phyloP scores from a whole-genome alignment of 1,140 invertebrate genomes.

The Archegozetes longisetosus region DNA sequence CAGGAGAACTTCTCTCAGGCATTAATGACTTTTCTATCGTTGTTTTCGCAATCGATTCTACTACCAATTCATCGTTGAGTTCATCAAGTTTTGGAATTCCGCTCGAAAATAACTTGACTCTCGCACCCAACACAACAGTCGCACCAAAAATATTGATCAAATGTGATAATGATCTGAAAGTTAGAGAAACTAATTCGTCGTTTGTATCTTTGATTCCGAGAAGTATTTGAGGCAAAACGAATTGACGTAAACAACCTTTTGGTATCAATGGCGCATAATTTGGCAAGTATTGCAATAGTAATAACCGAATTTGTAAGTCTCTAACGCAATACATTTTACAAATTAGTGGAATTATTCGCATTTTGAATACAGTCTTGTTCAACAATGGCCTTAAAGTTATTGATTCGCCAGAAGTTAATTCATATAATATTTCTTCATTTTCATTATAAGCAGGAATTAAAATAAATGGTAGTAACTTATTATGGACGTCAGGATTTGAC shows the following conservation, averaged over 20 bases:
- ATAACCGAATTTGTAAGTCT: constrained; percentile 3
- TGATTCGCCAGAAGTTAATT: constrained; percentile 5
- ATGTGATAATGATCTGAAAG: neutral
- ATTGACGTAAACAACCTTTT: neutral
- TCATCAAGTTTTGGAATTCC: neutral
- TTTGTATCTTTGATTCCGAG: constrained; percentile 10
- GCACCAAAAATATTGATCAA: constrained; percentile 10
- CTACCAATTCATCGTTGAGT: neutral
- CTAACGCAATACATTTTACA: constrained; percentile 10
- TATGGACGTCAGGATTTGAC: neutral
- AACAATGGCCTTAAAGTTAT: constrained; percentile 10
- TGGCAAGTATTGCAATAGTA: constrained; percentile 7
- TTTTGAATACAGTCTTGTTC: neutral
- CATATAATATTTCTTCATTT: neutral
- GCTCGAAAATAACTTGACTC: neutral
- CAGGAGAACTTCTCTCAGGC: constrained; percentile 5
- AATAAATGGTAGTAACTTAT: constrained; percentile 9
- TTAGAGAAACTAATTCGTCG: constrained; percentile 5
- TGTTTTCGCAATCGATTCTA: neutral
- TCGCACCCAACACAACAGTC: neutral
- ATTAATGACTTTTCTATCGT: neutral
- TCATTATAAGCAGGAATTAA: neutral
- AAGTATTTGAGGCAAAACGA: constrained; percentile 11
- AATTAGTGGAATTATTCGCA: constrained; percentile 1
- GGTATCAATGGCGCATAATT: constrained; percentile 5